Conservation (phyloP, 2,888 invertebrate genomes). For the Mimachlamys varia region DNA sequence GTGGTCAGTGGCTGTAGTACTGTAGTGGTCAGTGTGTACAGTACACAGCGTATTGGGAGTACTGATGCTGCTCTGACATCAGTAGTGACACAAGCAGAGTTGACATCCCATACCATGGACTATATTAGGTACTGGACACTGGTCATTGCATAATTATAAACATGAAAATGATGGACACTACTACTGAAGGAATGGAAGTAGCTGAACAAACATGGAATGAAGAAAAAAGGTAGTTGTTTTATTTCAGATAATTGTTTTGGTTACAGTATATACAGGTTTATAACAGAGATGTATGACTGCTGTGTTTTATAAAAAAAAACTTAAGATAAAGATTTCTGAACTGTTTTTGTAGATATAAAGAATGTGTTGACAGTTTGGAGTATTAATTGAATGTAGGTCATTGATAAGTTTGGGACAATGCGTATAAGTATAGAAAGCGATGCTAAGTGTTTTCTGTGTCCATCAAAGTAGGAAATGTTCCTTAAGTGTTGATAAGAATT, state of each 20-base stretch:
- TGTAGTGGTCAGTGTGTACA: background rate
- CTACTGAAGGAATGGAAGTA: background rate
- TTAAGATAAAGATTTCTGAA: no score
- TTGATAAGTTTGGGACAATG: no score
- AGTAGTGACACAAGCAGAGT: background rate
- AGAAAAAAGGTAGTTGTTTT: constrained; percentile 9
- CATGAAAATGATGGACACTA: constrained; percentile 11
- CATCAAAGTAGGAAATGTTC: no score
- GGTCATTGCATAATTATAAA: background rate
- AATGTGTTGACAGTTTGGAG: no score
- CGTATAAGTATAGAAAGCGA: no score
- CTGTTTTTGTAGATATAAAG: no score
- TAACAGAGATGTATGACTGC: no score
- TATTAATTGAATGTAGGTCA: no score
- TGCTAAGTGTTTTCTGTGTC: no score
- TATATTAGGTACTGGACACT: background rate
- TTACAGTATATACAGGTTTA: background rate
- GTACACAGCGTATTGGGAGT: background rate
- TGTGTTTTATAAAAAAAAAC: no score
- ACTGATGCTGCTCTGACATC: background rate
- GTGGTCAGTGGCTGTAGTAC: background rate
- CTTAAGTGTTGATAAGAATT: no score
- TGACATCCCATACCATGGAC: background rate
- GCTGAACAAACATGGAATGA: background rate
- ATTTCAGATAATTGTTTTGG: background rate